A percentile compares a stretch with the other conserved stretches of the same genome.
phyloP scores from a whole-genome alignment of 2,888 invertebrate genomes.

The Chalcosyrphus nemorum region DNA sequence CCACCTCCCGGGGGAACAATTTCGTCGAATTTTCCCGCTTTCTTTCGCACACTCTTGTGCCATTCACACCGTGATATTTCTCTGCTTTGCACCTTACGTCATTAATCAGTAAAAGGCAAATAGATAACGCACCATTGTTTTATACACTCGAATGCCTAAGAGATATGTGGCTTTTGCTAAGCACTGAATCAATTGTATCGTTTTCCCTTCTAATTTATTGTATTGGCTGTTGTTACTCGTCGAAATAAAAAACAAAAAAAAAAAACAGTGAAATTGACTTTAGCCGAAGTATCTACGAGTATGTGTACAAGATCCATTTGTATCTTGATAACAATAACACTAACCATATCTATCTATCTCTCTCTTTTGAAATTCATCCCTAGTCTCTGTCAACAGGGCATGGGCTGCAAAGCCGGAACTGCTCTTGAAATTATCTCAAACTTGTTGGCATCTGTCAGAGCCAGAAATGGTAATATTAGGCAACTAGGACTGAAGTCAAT shows the following conservation, averaged over 20 bases:
- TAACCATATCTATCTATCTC: conserved; percentile 36
- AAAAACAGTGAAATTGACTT: conserved; percentile 12
- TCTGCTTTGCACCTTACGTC: conserved; percentile 10
- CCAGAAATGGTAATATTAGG: conserved; percentile 22
- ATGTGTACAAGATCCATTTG: conserved; percentile 19
- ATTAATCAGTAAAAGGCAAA: conserved; percentile 35
- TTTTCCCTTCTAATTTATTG: conserved; percentile 53
- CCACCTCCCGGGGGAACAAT: conserved; percentile 26
- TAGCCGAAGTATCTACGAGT: not conserved
- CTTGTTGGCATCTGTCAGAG: conserved; percentile 49
- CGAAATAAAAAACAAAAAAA: not conserved
- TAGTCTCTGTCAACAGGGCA: not conserved
- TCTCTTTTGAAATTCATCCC: not conserved
- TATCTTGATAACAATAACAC: conserved; percentile 50
- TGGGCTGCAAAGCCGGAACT: conserved; percentile 15
- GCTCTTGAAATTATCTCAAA: conserved; percentile 36
- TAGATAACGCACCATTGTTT: conserved; percentile 40
- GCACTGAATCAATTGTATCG: conserved; percentile 55
- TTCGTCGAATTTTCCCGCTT: not conserved
- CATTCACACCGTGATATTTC: not conserved
- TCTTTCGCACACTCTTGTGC: not conserved
- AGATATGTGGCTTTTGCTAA: conserved; percentile 36
- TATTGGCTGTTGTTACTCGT: conserved; percentile 10
- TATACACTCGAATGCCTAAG: conserved; percentile 20
- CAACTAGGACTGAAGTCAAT: conserved; percentile 24